Conservation (phyloP, 2,888 invertebrate genomes). For the Ichneumon xanthorius region DNA sequence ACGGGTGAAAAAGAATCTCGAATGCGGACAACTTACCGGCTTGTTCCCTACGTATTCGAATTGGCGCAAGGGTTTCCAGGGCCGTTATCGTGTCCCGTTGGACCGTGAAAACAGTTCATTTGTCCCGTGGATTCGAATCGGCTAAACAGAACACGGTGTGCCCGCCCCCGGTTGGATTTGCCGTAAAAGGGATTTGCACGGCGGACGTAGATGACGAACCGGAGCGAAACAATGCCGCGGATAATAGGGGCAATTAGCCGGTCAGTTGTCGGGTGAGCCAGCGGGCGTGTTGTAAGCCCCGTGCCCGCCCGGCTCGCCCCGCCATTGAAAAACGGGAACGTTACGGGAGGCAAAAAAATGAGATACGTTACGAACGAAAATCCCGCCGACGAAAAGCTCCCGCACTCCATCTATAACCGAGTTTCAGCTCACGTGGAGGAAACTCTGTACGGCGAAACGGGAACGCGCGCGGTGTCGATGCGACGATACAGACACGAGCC, state of each 20-base stretch:
- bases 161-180: slow-evolving; percentile 11
- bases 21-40: slow-evolving; percentile 1
- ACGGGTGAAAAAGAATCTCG: background rate
- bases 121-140: slow-evolving; percentile 27
- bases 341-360: slow-evolving; percentile 45
- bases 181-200: slow-evolving; percentile 20
- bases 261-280: slow-evolving; percentile 63
- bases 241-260: slow-evolving; percentile 71
- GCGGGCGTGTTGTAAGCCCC: slow-evolving; percentile 28
- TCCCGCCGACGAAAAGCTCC: slow-evolving; percentile 45
- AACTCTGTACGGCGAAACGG: slow-evolving; percentile 16
- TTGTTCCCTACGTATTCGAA: slow-evolving; percentile 12
- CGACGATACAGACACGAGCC: slow-evolving; percentile 49
- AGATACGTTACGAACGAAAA: slow-evolving; percentile 51
- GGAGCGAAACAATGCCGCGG: slow-evolving; percentile 69
- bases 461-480: slow-evolving; percentile 39
- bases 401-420: slow-evolving; percentile 25
- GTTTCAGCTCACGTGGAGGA: slow-evolving; percentile 38
- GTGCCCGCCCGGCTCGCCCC: slow-evolving; percentile 9
- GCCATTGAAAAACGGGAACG: slow-evolving; percentile 55
- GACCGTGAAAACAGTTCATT: slow-evolving; percentile 30
- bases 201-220: slow-evolving; percentile 19
- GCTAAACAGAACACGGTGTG: slow-evolving; percentile 5
- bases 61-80: slow-evolving; percentile 23
- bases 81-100: slow-evolving; percentile 12